phyloP scores from a whole-genome alignment of 1,140 invertebrate species.

The Drosophila gunungcola region DNA sequence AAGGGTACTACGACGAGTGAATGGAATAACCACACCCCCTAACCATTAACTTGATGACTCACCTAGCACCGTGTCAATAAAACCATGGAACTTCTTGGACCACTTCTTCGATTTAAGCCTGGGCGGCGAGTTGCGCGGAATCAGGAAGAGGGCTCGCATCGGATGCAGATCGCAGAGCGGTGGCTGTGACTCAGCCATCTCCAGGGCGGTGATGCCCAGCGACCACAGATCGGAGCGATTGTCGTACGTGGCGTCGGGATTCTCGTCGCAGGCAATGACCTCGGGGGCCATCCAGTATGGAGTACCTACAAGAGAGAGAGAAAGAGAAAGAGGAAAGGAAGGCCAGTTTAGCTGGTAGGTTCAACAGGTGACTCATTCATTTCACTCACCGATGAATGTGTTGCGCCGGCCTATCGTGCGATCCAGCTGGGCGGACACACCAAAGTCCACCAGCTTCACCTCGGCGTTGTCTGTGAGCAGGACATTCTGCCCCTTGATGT shows the following conservation, averaged over 20 bases:
- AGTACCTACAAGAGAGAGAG: conserved; percentile 86
- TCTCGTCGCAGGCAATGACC: conserved; percentile 99
- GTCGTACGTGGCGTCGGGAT: conserved; percentile 99
- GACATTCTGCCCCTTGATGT: conserved; percentile 99
- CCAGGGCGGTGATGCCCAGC: conserved; percentile 98
- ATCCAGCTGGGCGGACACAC: conserved; percentile 99
- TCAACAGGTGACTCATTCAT: conserved; percentile 19
- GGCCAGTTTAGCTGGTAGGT: conserved; percentile 33
- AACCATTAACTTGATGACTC: conserved; percentile 37
- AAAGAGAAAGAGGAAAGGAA: neutral
- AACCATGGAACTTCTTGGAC: conserved; percentile 97
- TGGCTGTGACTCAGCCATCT: conserved; percentile 99
- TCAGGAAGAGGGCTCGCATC: conserved; percentile 99
- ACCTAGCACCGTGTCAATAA: conserved; percentile 87
- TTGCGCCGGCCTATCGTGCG: conserved; percentile 99
- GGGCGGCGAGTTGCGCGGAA: conserved; percentile 98
- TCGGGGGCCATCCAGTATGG: conserved; percentile 99
- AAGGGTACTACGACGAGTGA: neutral
- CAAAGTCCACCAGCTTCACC: conserved; percentile 99
- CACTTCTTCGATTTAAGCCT: conserved; percentile 99
- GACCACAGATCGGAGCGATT: conserved; percentile 99
- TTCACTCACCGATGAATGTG: conserved; percentile 95
- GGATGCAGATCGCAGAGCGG: conserved; percentile 99
- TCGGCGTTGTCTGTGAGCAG: conserved; percentile 99
- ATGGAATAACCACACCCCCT: neutral